Evolutionary conservation across 2,113 vertebrate genomes (phyloP).

Genomic region (Apteryx mantelli): DNA sequence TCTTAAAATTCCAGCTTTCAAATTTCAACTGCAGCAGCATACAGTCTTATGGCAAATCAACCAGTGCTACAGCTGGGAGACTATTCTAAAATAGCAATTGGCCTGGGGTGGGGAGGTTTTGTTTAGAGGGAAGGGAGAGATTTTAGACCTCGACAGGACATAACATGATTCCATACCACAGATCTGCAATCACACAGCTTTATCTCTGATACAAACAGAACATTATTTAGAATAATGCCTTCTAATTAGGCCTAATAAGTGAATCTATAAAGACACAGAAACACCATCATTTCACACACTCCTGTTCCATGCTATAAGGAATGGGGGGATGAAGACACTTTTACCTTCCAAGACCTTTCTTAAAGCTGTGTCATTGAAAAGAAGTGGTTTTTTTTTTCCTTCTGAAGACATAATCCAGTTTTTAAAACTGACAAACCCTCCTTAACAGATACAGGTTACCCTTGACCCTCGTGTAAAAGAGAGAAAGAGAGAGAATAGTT

Average conservation of each 20-base stretch:
- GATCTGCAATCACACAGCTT: conserved; percentile 21
- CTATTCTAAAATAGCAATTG: not conserved
- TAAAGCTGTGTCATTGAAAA: not conserved
- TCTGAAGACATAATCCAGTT: not conserved
- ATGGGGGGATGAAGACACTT: not conserved
- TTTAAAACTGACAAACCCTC: not conserved
- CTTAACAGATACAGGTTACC: not conserved
- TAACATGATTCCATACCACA: not conserved
- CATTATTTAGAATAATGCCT: conserved; percentile 18
- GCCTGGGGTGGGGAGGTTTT: not conserved
- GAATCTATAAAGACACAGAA: conserved; percentile 26
- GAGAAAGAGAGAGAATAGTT: not conserved
- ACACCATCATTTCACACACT: not conserved
- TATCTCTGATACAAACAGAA: conserved; percentile 47
- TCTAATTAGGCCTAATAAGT: conserved; percentile 15
- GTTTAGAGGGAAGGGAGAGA: not conserved
- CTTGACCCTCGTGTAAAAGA: not conserved
- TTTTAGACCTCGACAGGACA: conserved; percentile 34
- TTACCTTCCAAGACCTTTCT: not conserved
- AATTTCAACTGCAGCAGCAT: not conserved
- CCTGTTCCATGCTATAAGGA: not conserved
- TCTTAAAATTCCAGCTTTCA: not conserved
- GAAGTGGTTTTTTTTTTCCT: not conserved
- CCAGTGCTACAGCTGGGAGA: not conserved
- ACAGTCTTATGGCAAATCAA: not conserved